phyloP scores from a whole-genome alignment of 2,797 vertebrate genomes.

The Melopsittacus undulatus region DNA sequence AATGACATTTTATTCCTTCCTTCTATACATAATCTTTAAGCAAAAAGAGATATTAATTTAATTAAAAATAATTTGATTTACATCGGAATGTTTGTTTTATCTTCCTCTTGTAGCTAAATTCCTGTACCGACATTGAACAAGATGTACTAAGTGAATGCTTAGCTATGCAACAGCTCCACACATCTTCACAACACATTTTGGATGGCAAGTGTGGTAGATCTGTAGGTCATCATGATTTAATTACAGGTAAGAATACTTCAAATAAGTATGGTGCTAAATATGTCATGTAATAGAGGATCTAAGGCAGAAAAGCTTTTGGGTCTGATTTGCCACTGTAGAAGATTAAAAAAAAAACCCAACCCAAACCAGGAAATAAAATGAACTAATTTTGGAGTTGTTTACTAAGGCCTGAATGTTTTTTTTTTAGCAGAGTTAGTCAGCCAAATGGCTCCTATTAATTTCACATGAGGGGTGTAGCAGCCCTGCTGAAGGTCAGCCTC shows the following conservation, averaged over 20 bases:
- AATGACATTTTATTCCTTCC: conserved; percentile 31
- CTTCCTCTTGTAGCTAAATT: conserved; percentile 81
- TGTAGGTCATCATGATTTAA: conserved; percentile 86
- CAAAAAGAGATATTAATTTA: neutral
- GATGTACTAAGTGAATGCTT: conserved; percentile 89
- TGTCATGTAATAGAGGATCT: neutral
- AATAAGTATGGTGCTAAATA: neutral
- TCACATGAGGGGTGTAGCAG: neutral
- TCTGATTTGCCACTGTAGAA: neutral
- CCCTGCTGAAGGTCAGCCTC: neutral
- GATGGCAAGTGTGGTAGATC: conserved; percentile 85
- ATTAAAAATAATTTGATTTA: conserved; percentile 18
- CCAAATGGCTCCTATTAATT: neutral
- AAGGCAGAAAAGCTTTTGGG: neutral
- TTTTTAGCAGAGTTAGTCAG: neutral
- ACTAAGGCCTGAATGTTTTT: neutral
- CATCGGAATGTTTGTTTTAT: conserved; percentile 61
- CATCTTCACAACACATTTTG: conserved; percentile 83
- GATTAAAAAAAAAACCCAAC: neutral
- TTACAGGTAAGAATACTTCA: conserved; percentile 82
- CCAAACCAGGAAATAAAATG: neutral
- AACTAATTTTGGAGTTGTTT: neutral
- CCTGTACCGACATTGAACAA: conserved; percentile 86
- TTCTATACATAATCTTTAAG: neutral
- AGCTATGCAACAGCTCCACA: conserved; percentile 89